Evolutionary conservation across 2,113 vertebrate species (phyloP).

Genomic region (Nothoprocta pentlandii): DNA sequence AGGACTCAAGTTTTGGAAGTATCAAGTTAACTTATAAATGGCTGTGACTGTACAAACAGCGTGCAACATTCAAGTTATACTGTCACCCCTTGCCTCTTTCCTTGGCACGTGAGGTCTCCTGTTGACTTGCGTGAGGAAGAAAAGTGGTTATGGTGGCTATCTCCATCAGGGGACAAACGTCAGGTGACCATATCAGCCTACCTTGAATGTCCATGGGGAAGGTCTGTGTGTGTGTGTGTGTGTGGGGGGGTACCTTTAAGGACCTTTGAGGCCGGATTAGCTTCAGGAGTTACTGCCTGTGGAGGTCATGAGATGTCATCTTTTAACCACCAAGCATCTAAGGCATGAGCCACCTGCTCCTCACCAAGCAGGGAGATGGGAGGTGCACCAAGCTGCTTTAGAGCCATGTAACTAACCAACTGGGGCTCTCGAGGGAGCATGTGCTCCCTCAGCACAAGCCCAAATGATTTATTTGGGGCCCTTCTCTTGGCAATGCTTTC

Average conservation of each 20-base stretch:
- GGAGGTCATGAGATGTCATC: neutral
- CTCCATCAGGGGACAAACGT: neutral
- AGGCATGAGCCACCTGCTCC: no score
- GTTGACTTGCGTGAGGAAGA: neutral
- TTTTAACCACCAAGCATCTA: neutral
- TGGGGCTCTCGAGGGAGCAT: neutral
- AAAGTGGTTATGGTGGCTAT: neutral
- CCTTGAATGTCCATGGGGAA: neutral
- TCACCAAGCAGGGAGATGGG: neutral
- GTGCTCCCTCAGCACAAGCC: no score
- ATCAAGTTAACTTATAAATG: no score
- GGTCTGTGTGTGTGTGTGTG: neutral
- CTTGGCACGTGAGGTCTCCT: neutral
- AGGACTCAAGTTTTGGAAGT: neutral
- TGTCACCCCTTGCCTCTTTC: neutral
- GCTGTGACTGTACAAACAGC: neutral
- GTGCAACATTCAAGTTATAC: no score
- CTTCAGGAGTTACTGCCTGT: neutral
- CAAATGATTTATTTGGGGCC: fast-evolving
- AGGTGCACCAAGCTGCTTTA: neutral
- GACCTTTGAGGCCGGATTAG: neutral
- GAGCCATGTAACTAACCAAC: neutral
- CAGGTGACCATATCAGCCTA: neutral
- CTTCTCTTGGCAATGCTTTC: neutral
- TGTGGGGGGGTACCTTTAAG: neutral